Percentiles rank a stretch among this genome's conserved stretches.
These are phyloP conservation scores for Lithobates pipiens DNA, from an alignment of 2,797 vertebrate species.

Conservation along the genomic window DNA sequence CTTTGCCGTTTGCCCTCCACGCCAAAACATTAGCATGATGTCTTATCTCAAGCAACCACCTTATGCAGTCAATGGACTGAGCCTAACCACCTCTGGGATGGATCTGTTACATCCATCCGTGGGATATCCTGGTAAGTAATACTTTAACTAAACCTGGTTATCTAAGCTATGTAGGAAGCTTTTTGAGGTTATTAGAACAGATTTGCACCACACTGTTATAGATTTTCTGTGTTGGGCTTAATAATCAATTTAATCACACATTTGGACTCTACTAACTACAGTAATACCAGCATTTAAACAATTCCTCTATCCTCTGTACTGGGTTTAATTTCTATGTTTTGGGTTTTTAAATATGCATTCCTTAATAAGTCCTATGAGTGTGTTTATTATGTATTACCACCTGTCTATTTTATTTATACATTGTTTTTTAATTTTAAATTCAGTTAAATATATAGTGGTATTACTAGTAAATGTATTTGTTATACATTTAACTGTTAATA, in stretches of 20 bases:
- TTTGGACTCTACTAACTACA: background rate
- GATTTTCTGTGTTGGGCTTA: background rate
- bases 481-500: too few relatives aligned
- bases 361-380: background rate
- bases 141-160: background rate
- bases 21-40: constrained; percentile 98
- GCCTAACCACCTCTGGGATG: constrained; percentile 97
- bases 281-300: background rate
- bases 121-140: constrained; percentile 92
- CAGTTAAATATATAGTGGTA: too few relatives aligned
- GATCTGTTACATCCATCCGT: constrained; percentile 96
- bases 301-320: too few relatives aligned
- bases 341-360: background rate
- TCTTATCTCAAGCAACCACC: constrained; percentile 99
- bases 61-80: constrained; percentile 98
- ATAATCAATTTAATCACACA: background rate
- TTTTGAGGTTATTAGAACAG: constrained; percentile 7
- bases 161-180: background rate
- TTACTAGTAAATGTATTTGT: too few relatives aligned
- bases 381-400: background rate
- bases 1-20: constrained; percentile 71
- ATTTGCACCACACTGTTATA: background rate
- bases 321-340: background rate
- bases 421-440: background rate
- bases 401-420: background rate